Conservation (phyloP, 2,888 invertebrate genomes). For the Autographa pulchrina region DNA sequence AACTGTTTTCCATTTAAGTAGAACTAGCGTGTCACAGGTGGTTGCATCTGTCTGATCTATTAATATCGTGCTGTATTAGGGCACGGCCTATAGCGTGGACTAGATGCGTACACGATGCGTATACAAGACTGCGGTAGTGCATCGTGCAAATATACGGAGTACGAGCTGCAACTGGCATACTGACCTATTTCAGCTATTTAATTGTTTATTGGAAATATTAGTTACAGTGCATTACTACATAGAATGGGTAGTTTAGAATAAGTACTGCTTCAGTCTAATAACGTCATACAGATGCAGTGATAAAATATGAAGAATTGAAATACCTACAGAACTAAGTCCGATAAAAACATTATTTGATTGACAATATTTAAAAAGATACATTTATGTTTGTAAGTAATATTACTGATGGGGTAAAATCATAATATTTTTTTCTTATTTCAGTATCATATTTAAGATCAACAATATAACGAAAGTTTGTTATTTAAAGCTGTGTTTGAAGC, state of each 20-base stretch:
- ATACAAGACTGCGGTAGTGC: conserved; percentile 46
- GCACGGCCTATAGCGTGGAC: not conserved
- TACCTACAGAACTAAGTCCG: not conserved
- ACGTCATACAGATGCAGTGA: not conserved
- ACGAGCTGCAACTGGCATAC: conserved; percentile 38
- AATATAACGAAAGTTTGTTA: too few species aligned
- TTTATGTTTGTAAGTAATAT: too few species aligned
- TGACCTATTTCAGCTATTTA: conserved; percentile 38
- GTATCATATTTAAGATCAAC: too few species aligned
- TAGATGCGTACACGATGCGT: not conserved
- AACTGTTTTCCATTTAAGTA: not conserved
- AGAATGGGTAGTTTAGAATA: not conserved
- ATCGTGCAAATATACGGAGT: conserved; percentile 25
- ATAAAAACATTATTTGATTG: not conserved
- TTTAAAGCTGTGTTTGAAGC: too few species aligned
- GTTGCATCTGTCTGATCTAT: conserved; percentile 7
- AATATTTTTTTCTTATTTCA: too few species aligned
- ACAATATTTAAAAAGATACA: too few species aligned
- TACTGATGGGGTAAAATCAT: too few species aligned
- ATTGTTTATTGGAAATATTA: conserved; percentile 3
- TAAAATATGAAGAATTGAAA: too few species aligned
- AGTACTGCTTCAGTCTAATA: not conserved
- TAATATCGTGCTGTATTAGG: not conserved
- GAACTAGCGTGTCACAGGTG: not conserved
- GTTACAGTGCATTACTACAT: not conserved